phyloP scores from a whole-genome alignment of 2,888 invertebrate species.

The Trisateles emortualis region DNA sequence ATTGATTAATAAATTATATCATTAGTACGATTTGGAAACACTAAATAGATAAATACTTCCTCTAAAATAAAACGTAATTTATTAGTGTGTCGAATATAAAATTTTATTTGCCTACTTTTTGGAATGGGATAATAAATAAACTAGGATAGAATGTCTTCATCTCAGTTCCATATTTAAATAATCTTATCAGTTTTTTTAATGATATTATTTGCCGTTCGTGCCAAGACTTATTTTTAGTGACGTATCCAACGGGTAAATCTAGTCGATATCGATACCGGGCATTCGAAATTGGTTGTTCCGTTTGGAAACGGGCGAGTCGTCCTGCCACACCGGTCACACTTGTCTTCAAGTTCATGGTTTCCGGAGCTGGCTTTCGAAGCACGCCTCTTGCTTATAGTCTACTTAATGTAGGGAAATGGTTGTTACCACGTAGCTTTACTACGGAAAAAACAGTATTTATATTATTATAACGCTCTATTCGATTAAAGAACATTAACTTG shows the following conservation, averaged over 20 bases:
- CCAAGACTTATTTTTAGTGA: constrained; percentile 27
- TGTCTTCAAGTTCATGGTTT: constrained; percentile 44
- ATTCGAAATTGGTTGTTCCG: constrained; percentile 69
- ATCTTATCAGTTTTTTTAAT: neutral
- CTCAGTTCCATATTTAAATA: neutral
- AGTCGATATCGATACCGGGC: constrained; percentile 42
- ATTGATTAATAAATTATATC: neutral
- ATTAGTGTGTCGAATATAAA: neutral
- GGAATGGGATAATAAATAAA: too few relatives aligned
- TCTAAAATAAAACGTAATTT: neutral
- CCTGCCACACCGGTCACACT: constrained; percentile 46
- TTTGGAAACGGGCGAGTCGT: constrained; percentile 61
- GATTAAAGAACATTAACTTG: too few relatives aligned
- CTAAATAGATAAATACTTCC: neutral
- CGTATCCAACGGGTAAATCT: constrained; percentile 29
- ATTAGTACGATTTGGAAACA: neutral
- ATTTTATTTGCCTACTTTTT: neutral
- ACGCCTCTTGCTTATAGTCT: constrained; percentile 21
- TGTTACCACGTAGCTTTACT: neutral
- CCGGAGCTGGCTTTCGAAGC: constrained; percentile 45
- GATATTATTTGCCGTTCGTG: constrained; percentile 9
- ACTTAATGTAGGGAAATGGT: constrained; percentile 25
- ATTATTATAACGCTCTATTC: too few relatives aligned
- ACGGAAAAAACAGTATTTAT: neutral
- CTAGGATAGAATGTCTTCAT: neutral